Conservation (phyloP, 2,888 invertebrate species). For the Ctenicera cuprea region DNA sequence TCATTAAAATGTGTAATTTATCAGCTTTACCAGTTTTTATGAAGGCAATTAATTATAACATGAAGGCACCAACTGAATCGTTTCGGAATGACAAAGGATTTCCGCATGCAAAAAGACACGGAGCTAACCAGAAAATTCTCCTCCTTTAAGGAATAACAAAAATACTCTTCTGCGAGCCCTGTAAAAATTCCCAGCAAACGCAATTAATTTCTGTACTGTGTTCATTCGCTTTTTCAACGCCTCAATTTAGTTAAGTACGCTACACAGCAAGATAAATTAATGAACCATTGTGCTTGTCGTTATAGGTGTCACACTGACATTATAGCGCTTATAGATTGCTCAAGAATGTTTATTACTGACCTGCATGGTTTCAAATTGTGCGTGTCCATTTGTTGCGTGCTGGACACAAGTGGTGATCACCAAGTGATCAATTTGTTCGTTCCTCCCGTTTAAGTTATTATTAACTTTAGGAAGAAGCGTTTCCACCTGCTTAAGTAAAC, state of each 20-base stretch:
- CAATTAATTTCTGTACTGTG: conserved; percentile 45
- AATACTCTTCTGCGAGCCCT: conserved; percentile 22
- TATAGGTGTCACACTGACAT: conserved; percentile 31
- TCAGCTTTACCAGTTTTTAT: conserved; percentile 63
- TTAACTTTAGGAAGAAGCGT: not conserved
- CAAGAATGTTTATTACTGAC: conserved; percentile 29
- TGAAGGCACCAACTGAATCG: conserved; percentile 46
- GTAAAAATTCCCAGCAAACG: conserved; percentile 38
- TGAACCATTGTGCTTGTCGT: conserved; percentile 37
- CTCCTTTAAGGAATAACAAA: conserved; percentile 32
- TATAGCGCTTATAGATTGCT: conserved; percentile 26
- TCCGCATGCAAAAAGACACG: conserved; percentile 40
- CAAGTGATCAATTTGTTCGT: conserved; percentile 19
- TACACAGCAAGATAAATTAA: conserved; percentile 44
- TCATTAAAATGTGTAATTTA: conserved; percentile 64
- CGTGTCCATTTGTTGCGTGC: conserved; percentile 27
- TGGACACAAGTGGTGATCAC: not conserved
- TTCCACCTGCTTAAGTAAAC: not conserved
- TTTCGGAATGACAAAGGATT: conserved; percentile 52
- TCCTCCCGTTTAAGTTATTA: conserved; percentile 12
- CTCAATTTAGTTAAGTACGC: conserved; percentile 44
- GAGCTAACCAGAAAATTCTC: not conserved
- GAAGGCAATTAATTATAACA: conserved; percentile 61
- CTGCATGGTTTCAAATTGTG: not conserved
- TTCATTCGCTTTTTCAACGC: conserved; percentile 40